Percentiles rank a stretch among this genome's conserved stretches.
phyloP scores from a whole-genome alignment of 92 coral and sea anemone genomes.

The Porites lobata region DNA sequence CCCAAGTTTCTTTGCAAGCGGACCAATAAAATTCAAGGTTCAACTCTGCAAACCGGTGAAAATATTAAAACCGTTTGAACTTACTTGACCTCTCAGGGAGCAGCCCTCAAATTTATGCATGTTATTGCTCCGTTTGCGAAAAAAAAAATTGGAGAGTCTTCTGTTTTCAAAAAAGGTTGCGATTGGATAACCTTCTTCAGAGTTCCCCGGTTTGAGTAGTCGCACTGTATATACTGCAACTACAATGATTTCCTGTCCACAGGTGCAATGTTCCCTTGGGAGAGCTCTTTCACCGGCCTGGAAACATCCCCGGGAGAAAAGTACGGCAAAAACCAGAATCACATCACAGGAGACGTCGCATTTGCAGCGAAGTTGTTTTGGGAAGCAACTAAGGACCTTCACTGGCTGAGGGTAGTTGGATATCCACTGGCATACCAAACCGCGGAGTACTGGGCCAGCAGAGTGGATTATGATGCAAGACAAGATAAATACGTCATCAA shows the following conservation, averaged over 20 bases:
- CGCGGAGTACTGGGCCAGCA: slow-evolving; percentile 93
- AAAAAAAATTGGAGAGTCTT: too few species aligned
- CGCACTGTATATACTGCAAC: too few species aligned
- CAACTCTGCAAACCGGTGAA: too few species aligned
- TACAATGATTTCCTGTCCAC: neutral
- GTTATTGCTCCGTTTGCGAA: too few species aligned
- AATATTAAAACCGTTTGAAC: too few species aligned
- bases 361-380: slow-evolving; percentile 84
- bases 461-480: slow-evolving; percentile 71
- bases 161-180: too few species aligned
- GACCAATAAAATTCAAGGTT: too few species aligned
- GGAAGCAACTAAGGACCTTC: slow-evolving; percentile 80
- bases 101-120: too few species aligned
- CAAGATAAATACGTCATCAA: slow-evolving; percentile 78
- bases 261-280: slow-evolving; percentile 98
- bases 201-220: too few species aligned
- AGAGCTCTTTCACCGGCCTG: slow-evolving; percentile 86
- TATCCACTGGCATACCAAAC: slow-evolving; percentile 84
- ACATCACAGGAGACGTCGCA: slow-evolving; percentile 90
- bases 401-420: slow-evolving; percentile 80
- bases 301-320: slow-evolving; percentile 91
- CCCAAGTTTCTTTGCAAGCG: too few species aligned
- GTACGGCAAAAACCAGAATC: slow-evolving; percentile 85
- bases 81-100: too few species aligned
- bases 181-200: too few species aligned